phyloP scores from a whole-genome alignment of 1,140 invertebrate species.

The Reticulitermes speratus region DNA sequence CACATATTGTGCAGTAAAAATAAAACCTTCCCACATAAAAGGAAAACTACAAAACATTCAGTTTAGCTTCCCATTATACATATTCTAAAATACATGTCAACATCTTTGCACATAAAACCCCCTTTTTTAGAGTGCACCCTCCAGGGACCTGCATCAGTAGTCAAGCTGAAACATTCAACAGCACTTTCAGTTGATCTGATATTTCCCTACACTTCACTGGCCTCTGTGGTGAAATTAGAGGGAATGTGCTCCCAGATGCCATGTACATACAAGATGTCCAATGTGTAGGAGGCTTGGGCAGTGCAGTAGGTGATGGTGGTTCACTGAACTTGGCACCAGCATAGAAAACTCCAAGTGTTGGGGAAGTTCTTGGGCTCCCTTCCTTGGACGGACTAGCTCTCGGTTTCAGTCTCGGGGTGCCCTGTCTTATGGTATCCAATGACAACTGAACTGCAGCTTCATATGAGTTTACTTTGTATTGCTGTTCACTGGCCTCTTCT shows the following conservation, averaged over 20 bases:
- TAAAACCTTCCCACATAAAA: conserved; percentile 30
- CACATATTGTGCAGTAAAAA: conserved; percentile 30
- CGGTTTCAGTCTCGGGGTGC: conserved; percentile 23
- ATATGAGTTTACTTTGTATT: not conserved
- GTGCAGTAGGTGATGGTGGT: conserved; percentile 57
- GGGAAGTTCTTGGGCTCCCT: conserved; percentile 32
- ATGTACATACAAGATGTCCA: conserved; percentile 47
- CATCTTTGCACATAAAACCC: not conserved
- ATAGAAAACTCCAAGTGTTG: conserved; percentile 46
- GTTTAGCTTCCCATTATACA: conserved; percentile 25
- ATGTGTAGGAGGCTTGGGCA: conserved; percentile 59
- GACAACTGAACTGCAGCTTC: not conserved
- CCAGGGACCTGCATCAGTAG: conserved; percentile 31
- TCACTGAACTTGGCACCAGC: conserved; percentile 64
- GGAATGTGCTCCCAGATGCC: conserved; percentile 40
- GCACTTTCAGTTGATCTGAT: conserved; percentile 55
- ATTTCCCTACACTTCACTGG: conserved; percentile 43
- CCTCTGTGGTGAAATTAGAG: conserved; percentile 41
- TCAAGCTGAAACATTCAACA: conserved; percentile 59
- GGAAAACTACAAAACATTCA: conserved; percentile 31
- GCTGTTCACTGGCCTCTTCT: not conserved
- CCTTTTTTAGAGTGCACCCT: not conserved
- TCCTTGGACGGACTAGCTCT: conserved; percentile 47
- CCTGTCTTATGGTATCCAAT: not conserved
- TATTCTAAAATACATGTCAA: conserved; percentile 26